Percentiles rank a stretch among this genome's conserved stretches.
Evolutionary conservation across 2,888 invertebrate genomes (phyloP).

Genomic region (Tenthredo distinguenda): DNA sequence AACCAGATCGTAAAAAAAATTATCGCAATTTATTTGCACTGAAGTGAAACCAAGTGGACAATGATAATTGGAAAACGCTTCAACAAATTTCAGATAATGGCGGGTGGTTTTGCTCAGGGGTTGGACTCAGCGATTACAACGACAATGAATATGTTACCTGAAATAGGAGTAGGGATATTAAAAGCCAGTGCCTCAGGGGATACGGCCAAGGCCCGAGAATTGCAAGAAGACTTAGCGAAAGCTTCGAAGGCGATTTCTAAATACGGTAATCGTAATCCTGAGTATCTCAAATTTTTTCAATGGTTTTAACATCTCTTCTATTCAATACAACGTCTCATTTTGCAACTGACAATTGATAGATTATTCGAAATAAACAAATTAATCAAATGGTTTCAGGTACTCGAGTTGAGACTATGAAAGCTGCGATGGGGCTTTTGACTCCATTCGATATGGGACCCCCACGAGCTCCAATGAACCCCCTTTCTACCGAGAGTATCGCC

Average conservation of each 20-base stretch:
- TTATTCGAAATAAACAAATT: background rate
- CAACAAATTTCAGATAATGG: constrained; percentile 80
- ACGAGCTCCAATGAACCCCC: constrained; percentile 80
- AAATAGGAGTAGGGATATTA: constrained; percentile 81
- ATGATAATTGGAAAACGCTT: background rate
- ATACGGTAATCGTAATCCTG: constrained; percentile 75
- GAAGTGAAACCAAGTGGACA: background rate
- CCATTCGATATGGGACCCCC: constrained; percentile 84
- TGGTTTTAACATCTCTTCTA: background rate
- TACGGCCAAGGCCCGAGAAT: constrained; percentile 77
- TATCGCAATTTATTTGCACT: background rate
- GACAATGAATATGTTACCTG: constrained; percentile 84
- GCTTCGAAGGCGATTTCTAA: constrained; percentile 73
- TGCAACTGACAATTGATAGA: background rate
- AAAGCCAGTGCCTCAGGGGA: constrained; percentile 79
- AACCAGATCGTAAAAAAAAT: background rate
- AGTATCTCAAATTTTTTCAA: background rate
- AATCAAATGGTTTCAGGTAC: constrained; percentile 78
- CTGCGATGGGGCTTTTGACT: constrained; percentile 83
- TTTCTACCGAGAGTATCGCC: constrained; percentile 77
- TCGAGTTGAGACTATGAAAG: constrained; percentile 87
- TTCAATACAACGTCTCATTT: background rate
- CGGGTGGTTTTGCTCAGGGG: constrained; percentile 84
- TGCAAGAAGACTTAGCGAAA: constrained; percentile 79
- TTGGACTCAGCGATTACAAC: constrained; percentile 88